These are phyloP conservation scores for Sebastes miniatus DNA, from an alignment of 2,797 vertebrate genomes.

Conservation along the genomic window DNA sequence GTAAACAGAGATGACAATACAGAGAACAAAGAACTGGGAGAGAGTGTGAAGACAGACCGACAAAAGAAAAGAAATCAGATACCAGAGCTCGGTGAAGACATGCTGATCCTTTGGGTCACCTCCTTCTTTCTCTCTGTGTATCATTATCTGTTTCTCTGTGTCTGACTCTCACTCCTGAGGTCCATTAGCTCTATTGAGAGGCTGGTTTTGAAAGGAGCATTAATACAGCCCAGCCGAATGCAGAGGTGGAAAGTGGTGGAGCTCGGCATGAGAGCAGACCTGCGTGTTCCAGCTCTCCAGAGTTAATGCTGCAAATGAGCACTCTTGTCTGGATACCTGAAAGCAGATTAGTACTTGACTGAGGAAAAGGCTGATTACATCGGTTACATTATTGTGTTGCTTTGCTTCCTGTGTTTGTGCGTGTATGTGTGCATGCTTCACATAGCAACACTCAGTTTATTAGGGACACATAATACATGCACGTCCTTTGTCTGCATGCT, in stretches of 20 bases:
- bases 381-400: not conserved
- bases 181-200: constrained; percentile 50
- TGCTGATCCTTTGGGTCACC: not conserved
- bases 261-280: constrained; percentile 31
- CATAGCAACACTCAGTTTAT: not conserved
- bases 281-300: constrained; percentile 6
- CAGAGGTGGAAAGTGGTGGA: constrained; percentile 41
- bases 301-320: constrained; percentile 33
- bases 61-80: constrained; percentile 23
- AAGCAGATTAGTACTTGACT: constrained; percentile 20
- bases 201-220: constrained; percentile 37
- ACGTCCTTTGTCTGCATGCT: constrained; percentile 7
- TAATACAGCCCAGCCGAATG: constrained; percentile 34
- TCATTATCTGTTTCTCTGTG: constrained; percentile 25
- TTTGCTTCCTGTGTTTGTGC: not conserved
- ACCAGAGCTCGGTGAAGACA: constrained; percentile 1
- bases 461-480: not conserved
- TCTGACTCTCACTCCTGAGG: constrained; percentile 20
- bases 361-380: not conserved
- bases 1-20: not conserved
- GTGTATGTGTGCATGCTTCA: not conserved
- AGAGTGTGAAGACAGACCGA: not conserved
- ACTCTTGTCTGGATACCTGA: constrained; percentile 9
- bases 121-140: not conserved
- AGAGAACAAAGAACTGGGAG: not conserved